Evolutionary conservation across 2,888 invertebrate genomes (phyloP).

Genomic region (Dyspetes luteomarginatus): DNA sequence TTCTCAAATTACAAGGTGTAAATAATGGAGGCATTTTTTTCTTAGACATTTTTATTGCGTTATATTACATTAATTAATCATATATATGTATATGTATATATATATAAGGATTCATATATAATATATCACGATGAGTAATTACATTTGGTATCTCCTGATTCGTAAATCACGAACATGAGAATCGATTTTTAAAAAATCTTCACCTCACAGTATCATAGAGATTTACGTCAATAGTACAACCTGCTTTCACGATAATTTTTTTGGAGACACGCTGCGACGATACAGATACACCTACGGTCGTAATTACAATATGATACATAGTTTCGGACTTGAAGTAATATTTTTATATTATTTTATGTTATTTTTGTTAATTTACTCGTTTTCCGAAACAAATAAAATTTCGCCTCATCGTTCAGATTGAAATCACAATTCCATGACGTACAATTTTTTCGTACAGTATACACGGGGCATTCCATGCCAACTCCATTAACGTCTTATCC

Average conservation of each 20-base stretch:
- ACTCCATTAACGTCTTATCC: too few species aligned
- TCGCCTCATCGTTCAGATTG: constrained; percentile 17
- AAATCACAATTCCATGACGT: constrained; percentile 38
- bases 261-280: constrained; percentile 64
- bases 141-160: constrained; percentile 74
- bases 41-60: constrained; percentile 67
- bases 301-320: constrained; percentile 83
- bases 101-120: constrained; percentile 79
- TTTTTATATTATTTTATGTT: constrained; percentile 10
- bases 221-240: constrained; percentile 71
- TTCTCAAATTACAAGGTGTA: neutral
- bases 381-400: constrained; percentile 41
- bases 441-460: constrained; percentile 21
- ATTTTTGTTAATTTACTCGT: neutral
- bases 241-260: constrained; percentile 64
- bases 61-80: constrained; percentile 67
- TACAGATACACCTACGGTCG: constrained; percentile 74
- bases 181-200: constrained; percentile 47
- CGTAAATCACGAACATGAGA: constrained; percentile 59
- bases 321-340: constrained; percentile 51
- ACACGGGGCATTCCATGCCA: too few species aligned
- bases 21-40: constrained; percentile 7
- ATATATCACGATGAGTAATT: constrained; percentile 80
- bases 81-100: constrained; percentile 75
- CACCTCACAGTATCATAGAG: constrained; percentile 63